Evolutionary conservation across 2,888 invertebrate genomes (phyloP).

Genomic region (Macrosoma leucophasiata): DNA sequence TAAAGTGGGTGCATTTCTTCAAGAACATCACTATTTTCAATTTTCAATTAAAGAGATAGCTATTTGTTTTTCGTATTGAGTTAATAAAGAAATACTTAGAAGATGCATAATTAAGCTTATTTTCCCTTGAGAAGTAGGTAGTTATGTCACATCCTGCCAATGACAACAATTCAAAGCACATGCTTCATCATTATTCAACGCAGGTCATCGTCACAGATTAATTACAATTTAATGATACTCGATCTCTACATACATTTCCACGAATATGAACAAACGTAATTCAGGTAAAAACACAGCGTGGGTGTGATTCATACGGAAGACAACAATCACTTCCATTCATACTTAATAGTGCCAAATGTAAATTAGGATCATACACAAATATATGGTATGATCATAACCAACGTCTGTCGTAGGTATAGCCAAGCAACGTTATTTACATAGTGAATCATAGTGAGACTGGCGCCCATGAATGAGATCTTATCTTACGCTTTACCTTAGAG

Average conservation of each 20-base stretch:
- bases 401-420: constrained; percentile 9
- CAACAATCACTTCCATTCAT: no score
- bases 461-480: constrained; percentile 39
- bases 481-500: constrained; percentile 39
- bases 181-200: constrained; percentile 21
- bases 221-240: constrained; percentile 35
- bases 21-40: no score
- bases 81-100: no score
- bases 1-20: no score
- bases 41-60: no score
- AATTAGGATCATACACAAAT: no score
- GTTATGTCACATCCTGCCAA: constrained; percentile 23
- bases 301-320: constrained; percentile 42
- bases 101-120: no score
- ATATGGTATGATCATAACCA: constrained; percentile 5
- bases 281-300: constrained; percentile 25
- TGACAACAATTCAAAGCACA: constrained; percentile 16
- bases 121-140: no score
- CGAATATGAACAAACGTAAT: no score
- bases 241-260: no score
- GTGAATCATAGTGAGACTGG: constrained; percentile 41
- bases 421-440: constrained; percentile 32
- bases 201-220: constrained; percentile 27
- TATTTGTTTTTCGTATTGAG: no score
- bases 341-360: no score